Percentiles rank a stretch among this genome's conserved stretches.
These are phyloP conservation scores for Arbacia lixula DNA, from an alignment of 53 echinoderm and acorn worm species.

Conservation along the genomic window DNA sequence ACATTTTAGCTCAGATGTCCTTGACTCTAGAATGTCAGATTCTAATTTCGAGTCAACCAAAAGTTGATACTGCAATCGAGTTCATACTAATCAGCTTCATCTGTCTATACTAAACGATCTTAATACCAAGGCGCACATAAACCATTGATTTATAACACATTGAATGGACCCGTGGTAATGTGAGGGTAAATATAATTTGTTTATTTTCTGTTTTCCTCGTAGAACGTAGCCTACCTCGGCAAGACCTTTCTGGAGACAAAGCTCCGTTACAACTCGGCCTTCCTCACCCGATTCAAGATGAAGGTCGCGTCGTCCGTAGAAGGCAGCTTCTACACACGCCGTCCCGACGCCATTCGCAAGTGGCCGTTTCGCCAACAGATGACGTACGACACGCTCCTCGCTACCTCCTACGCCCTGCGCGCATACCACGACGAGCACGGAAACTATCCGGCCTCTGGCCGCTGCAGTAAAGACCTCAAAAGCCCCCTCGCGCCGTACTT, in stretches of 20 bases:
- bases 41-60: too few relatives aligned
- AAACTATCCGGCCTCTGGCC: slow-evolving; percentile 38
- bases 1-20: too few relatives aligned
- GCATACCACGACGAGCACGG: slow-evolving; percentile 42
- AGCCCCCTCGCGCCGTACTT: slow-evolving; percentile 44
- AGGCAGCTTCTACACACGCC: slow-evolving; percentile 54
- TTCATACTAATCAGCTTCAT: too few relatives aligned
- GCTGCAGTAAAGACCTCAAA: slow-evolving; percentile 19
- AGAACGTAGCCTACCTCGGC: slow-evolving; percentile 44
- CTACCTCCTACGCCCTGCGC: slow-evolving; percentile 63
- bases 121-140: too few relatives aligned
- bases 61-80: too few relatives aligned
- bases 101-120: too few relatives aligned
- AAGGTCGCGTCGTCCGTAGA: slow-evolving; percentile 32
- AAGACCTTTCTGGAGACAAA: slow-evolving; percentile 74
- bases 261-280: slow-evolving; percentile 84
- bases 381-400: slow-evolving; percentile 79
- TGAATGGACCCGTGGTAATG: too few relatives aligned
- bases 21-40: too few relatives aligned
- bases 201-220: not conserved
- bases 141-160: too few relatives aligned
- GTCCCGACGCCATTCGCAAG: slow-evolving; percentile 65
- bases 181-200: too few relatives aligned
- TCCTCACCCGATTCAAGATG: slow-evolving; percentile 85
- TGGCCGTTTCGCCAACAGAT: slow-evolving; percentile 84